A percentile compares a stretch with the other conserved stretches of the same genome.
Evolutionary conservation across 2,797 vertebrate species (phyloP).

Genomic region (Acrocephalus scirpaceus): DNA sequence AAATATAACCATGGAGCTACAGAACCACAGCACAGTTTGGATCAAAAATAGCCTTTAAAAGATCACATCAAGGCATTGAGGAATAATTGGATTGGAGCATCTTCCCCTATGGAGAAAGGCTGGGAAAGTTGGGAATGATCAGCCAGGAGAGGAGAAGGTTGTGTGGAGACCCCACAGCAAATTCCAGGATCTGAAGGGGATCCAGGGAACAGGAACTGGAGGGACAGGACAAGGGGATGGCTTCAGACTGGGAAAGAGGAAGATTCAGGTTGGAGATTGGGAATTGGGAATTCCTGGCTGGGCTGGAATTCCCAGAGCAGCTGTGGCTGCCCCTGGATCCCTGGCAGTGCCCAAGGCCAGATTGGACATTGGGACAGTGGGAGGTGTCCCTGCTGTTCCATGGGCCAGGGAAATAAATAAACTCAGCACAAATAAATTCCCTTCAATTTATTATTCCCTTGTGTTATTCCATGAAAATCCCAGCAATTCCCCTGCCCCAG

Average conservation of each 20-base stretch:
- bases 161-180: not conserved
- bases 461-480: not conserved
- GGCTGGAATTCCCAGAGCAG: fast-evolving
- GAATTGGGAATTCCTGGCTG: not conserved
- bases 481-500: not conserved
- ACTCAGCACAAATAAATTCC: not conserved
- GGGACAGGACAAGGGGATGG: too few species aligned
- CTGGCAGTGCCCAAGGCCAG: fast-evolving
- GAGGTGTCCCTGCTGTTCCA: not conserved
- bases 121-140: not conserved
- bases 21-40: not conserved
- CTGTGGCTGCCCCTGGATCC: not conserved
- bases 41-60: not conserved
- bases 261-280: not conserved
- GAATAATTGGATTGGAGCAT: not conserved
- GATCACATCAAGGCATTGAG: fast-evolving
- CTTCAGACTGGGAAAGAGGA: not conserved
- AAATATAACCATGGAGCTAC: not conserved
- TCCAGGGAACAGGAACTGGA: not conserved
- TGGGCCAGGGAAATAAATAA: too few species aligned
- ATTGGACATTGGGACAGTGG: fast-evolving
- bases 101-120: too few species aligned
- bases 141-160: not conserved
- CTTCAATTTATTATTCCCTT: not conserved
- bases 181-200: not conserved